phyloP scores from a whole-genome alignment of 2,113 vertebrate species.

The Poicephalus gulielmi region DNA sequence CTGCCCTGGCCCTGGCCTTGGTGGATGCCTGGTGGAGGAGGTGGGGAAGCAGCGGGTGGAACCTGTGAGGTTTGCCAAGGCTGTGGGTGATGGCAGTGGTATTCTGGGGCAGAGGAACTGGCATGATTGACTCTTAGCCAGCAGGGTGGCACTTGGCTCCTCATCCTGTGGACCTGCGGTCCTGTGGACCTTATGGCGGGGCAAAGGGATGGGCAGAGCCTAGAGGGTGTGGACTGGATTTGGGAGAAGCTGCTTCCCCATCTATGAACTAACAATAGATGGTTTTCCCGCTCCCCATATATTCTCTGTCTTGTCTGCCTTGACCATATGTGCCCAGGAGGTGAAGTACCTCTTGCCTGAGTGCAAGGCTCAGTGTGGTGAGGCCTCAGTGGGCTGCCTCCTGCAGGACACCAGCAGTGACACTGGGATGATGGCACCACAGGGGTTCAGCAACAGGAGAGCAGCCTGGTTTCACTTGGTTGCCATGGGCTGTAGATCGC shows the following conservation, averaged over 20 bases:
- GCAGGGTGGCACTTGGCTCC: neutral
- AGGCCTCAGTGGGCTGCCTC: neutral
- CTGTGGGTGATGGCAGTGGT: neutral
- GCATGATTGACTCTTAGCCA: too few species aligned
- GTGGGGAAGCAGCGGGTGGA: neutral
- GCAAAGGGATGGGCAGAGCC: neutral
- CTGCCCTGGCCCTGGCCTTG: neutral
- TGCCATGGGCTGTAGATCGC: neutral
- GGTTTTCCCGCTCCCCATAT: neutral
- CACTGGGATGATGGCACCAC: neutral
- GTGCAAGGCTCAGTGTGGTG: fast-evolving
- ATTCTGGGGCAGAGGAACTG: too few species aligned
- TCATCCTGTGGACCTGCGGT: too few species aligned
- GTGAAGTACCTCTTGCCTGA: fast-evolving
- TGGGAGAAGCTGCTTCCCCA: neutral
- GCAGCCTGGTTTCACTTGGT: neutral
- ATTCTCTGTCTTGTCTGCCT: neutral
- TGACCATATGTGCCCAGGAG: neutral
- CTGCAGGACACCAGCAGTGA: neutral
- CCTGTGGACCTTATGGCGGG: neutral
- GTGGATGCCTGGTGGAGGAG: neutral
- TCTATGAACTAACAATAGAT: fast-evolving
- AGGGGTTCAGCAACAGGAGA: neutral
- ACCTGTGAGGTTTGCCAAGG: neutral
- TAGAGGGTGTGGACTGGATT: neutral